Evolutionary conservation across 2,113 vertebrate species (phyloP).

Genomic region (Piaya cayana): DNA sequence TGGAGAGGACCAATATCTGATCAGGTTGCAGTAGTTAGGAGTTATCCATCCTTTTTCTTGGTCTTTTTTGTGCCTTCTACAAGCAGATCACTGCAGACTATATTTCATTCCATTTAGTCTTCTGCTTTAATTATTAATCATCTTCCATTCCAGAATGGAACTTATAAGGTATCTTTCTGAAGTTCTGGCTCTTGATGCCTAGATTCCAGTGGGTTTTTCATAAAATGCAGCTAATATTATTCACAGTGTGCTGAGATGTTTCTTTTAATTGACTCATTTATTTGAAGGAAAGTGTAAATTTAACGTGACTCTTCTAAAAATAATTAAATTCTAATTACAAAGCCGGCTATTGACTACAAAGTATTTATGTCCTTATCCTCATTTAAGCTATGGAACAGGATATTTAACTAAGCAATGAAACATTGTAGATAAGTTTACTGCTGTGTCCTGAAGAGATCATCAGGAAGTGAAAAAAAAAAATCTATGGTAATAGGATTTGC

Average conservation of each 20-base stretch:
- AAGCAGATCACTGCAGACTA: background rate
- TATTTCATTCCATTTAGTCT: background rate
- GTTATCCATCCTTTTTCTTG: background rate
- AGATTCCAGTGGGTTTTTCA: background rate
- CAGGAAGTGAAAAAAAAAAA: conserved; percentile 15
- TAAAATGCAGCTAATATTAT: background rate
- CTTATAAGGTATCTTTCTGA: background rate
- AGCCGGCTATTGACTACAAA: conserved; percentile 5
- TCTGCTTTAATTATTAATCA: background rate
- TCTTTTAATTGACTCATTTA: conserved; percentile 39
- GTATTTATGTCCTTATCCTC: conserved; percentile 31
- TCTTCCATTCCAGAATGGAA: background rate
- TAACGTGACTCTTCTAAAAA: background rate
- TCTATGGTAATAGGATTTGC: conserved; percentile 8
- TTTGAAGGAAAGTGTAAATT: background rate
- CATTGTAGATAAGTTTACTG: conserved; percentile 2
- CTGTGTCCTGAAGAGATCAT: background rate
- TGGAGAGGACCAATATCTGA: background rate
- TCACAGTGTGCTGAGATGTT: background rate
- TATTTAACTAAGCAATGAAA: conserved; percentile 35
- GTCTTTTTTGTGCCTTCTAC: background rate
- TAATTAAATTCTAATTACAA: conserved; percentile 46
- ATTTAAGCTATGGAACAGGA: conserved; percentile 5
- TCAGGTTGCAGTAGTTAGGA: background rate
- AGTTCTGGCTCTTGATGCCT: background rate